These are phyloP conservation scores for Pelagia noctiluca DNA, from an alignment of 30 jellyfish, hydroid and myxozoan genomes.

Conservation along the genomic window DNA sequence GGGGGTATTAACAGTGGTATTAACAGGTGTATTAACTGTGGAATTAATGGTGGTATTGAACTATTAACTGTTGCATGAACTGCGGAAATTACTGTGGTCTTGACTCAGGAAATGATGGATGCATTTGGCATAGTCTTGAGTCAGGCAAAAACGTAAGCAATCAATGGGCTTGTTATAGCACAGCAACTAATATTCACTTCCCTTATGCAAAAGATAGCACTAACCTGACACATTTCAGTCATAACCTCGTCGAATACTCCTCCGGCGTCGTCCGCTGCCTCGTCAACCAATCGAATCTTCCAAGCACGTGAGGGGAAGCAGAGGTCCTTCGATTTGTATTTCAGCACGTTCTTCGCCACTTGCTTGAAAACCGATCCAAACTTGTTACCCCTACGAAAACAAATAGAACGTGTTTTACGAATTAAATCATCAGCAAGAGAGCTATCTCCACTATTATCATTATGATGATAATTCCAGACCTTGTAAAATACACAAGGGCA, in stretches of 20 bases:
- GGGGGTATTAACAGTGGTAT: no score
- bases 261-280: slow-evolving; percentile 99
- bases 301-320: slow-evolving; percentile 85
- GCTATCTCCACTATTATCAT: no score
- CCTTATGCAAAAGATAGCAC: background rate
- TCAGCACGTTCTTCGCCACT: slow-evolving; percentile 87
- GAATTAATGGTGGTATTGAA: no score
- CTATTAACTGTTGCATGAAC: no score
- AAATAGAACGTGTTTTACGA: background rate
- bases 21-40: no score
- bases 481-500: no score
- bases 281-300: slow-evolving; percentile 88
- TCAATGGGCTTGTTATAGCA: no score
- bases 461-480: no score
- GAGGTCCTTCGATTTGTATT: slow-evolving; percentile 73
- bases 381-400: slow-evolving; percentile 79
- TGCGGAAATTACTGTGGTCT: no score
- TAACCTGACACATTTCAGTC: slow-evolving; percentile 97
- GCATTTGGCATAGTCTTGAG: no score
- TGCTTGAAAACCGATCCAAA: slow-evolving; percentile 89
- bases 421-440: background rate
- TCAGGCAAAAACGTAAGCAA: no score
- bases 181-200: background rate
- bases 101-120: no score
- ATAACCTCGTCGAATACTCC: slow-evolving; percentile 95